phyloP scores from a whole-genome alignment of 2,113 vertebrate genomes.

The Mungos mungo region DNA sequence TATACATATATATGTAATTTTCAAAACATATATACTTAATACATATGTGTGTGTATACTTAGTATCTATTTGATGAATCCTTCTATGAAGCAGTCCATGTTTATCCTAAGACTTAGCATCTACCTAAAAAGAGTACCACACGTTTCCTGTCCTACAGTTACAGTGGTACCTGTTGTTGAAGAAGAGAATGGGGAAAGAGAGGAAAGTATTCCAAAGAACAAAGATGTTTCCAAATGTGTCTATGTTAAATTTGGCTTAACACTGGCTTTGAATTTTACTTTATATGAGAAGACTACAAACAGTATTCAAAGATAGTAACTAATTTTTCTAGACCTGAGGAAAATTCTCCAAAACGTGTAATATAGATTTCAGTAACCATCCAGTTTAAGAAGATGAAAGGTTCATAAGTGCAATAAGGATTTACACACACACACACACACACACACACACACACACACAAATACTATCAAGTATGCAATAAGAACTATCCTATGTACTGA shows the following conservation, averaged over 20 bases:
- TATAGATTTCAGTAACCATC: not conserved
- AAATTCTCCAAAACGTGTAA: not conserved
- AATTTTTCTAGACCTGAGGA: not conserved
- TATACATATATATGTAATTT: not conserved
- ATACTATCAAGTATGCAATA: not conserved
- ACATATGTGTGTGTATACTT: not conserved
- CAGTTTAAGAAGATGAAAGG: not conserved
- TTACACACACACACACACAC: not conserved
- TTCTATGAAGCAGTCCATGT: not conserved
- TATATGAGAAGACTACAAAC: not conserved
- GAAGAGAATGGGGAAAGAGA: not conserved
- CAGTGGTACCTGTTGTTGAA: not conserved
- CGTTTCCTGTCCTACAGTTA: accelerated
- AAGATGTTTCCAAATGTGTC: not conserved
- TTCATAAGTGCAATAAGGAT: not conserved
- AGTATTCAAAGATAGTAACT: not conserved
- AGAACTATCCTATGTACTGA: not conserved
- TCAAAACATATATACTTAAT: not conserved
- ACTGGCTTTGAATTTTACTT: not conserved
- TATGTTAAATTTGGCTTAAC: not conserved
- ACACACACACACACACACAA: not conserved
- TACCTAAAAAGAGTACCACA: not conserved
- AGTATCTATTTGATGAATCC: not conserved
- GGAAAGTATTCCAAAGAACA: not conserved
- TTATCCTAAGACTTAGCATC: not conserved